Conservation (phyloP, 2,797 vertebrate genomes). For the Paedocypris micromegethes region DNA sequence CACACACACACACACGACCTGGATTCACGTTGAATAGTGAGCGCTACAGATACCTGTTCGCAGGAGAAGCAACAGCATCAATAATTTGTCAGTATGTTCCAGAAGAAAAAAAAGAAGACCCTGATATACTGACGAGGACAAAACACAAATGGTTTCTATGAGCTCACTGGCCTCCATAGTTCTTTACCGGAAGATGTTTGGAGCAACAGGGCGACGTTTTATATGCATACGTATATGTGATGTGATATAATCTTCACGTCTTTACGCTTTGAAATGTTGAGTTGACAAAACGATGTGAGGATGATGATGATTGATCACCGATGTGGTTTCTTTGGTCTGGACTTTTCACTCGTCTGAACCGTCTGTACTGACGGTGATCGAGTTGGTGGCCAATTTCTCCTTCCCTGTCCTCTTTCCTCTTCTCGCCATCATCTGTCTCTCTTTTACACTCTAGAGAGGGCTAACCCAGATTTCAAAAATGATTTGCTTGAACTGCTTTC, state of each 20-base stretch:
- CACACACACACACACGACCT: slow-evolving; percentile 26
- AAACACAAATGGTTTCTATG: no score
- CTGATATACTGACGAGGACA: no score
- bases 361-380: neutral
- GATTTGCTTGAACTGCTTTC: slow-evolving; percentile 58
- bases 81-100: neutral
- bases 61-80: neutral
- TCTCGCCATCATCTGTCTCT: slow-evolving; percentile 53
- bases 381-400: slow-evolving; percentile 28
- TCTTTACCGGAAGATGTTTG: no score
- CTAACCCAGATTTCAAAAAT: slow-evolving; percentile 80
- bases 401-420: slow-evolving; percentile 52
- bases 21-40: slow-evolving; percentile 33
- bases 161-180: no score
- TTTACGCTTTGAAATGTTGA: neutral
- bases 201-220: no score
- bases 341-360: neutral
- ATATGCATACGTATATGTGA: no score
- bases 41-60: slow-evolving; percentile 37
- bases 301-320: slow-evolving; percentile 26
- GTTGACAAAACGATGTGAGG: neutral
- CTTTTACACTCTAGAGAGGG: slow-evolving; percentile 71
- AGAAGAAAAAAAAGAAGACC: no score
- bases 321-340: neutral
- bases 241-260: no score